These are phyloP conservation scores for Limonius californicus DNA, from an alignment of 1,140 invertebrate genomes.

Conservation along the genomic window DNA sequence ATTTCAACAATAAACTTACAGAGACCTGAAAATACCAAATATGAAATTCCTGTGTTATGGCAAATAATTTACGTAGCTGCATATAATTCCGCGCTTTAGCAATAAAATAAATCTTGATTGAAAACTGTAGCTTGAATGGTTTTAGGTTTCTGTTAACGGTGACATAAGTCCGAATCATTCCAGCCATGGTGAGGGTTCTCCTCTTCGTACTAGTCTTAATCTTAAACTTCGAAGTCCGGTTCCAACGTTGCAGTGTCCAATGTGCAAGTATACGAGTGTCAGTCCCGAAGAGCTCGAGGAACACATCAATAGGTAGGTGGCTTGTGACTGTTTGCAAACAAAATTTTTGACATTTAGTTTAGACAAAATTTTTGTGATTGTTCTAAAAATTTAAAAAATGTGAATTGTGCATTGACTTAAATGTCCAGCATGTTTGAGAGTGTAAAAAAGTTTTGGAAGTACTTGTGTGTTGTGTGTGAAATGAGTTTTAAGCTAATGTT, in stretches of 20 bases:
- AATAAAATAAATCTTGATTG: too few species aligned
- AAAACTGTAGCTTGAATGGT: neutral
- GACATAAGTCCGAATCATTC: slow-evolving; percentile 40
- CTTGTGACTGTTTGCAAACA: neutral
- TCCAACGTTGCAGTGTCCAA: slow-evolving; percentile 60
- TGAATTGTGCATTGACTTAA: neutral
- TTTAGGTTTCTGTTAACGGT: slow-evolving; percentile 22
- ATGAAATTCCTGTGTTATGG: too few species aligned
- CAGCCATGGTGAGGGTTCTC: slow-evolving; percentile 58
- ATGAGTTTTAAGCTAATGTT: neutral
- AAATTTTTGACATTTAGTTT: neutral
- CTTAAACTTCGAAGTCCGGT: slow-evolving; percentile 59
- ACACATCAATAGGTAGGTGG: slow-evolving; percentile 69
- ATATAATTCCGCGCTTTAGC: too few species aligned
- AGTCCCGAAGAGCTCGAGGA: slow-evolving; percentile 72
- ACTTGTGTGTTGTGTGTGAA: neutral
- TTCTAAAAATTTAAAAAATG: neutral
- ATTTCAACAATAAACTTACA: too few species aligned
- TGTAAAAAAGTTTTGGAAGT: slow-evolving; percentile 3
- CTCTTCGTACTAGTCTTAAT: slow-evolving; percentile 58
- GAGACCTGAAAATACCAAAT: too few species aligned
- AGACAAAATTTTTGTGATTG: neutral
- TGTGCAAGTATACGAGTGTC: slow-evolving; percentile 74
- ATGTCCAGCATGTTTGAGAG: neutral
- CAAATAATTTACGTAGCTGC: too few species aligned